Evolutionary conservation across 2,113 vertebrate genomes (phyloP), one percentile per base, ranked within the genome.

Genomic region (Neogobius melanostomus): DNA sequence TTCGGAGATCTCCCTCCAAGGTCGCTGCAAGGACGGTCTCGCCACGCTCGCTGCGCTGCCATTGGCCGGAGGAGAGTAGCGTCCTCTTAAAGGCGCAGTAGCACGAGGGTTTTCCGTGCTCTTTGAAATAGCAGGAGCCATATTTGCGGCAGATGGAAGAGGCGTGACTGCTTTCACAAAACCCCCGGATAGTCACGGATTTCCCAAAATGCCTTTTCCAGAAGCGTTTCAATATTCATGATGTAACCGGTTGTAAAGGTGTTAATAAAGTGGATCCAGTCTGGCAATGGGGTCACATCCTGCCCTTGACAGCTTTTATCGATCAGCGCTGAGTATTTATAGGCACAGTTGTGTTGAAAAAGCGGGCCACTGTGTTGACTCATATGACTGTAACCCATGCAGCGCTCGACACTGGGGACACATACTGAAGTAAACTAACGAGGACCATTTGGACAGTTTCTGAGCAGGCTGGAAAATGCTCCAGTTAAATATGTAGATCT

Each of bases 11-110:
- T 16, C 75, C 75, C 57, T 69, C 77, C 88, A 92, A 92, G 90
- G 91, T 91, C 87, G 50, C 61, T 8, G 71, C 91, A 91, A 92
- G 87, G 91, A 91, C 85, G 36, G 70, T 60, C 66, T 72, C 64
- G 64, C 54, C 83, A 69, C 62, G 47, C 62, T 82, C 65, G 54
- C 80, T 64, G 65, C 46, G 48, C 14, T 21, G 59, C 76, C 77
- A 89, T 92, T 89, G 90, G 92, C 74, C 71, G 74, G 48, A 4
- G 44, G 11, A 57, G 52, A 49, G 17, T 44, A 76, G 68, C 64
- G 5, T 16, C 61, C 63, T 51, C 77, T 91, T 92, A 91, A 93
- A 92, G 92, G 79, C 81, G 84, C 87, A 85, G 84, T 44, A 21
- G 15, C 6, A 2, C 50, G 8, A 43, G 51, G 36, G 48, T 43